phyloP scores from a whole-genome alignment of 2,113 vertebrate species.

The Oreochromis spilurus region DNA sequence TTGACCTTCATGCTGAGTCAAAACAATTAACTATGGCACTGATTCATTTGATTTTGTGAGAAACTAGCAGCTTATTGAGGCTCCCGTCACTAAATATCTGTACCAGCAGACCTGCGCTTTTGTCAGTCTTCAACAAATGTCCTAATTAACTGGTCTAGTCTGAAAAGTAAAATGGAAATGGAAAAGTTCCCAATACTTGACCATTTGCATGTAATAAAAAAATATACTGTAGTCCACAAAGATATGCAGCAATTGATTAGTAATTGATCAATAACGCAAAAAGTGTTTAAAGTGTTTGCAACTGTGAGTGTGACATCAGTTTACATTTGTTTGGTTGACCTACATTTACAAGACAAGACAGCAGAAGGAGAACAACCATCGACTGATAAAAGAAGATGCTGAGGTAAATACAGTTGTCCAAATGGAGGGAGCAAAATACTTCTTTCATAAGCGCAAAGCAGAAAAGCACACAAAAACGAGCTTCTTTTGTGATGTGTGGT shows the following conservation, averaged over 20 bases:
- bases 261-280: accelerated
- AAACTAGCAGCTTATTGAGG: background rate
- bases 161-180: background rate
- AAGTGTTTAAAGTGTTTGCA: background rate
- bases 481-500: background rate
- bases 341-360: background rate
- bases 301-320: background rate
- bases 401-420: background rate
- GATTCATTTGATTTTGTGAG: background rate
- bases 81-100: background rate
- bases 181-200: background rate
- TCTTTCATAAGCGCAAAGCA: background rate
- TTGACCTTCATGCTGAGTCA: background rate
- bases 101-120: background rate
- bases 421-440: background rate
- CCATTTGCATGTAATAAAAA: background rate
- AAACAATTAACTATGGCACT: background rate
- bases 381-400: background rate
- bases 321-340: background rate
- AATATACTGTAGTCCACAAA: background rate
- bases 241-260: background rate
- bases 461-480: background rate
- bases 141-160: background rate
- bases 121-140: background rate
- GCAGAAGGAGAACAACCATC: background rate